A percentile compares a stretch with the other conserved stretches of the same genome.
Evolutionary conservation across 2,113 vertebrate species (phyloP).

Genomic region (Chaenogobius annularis): DNA sequence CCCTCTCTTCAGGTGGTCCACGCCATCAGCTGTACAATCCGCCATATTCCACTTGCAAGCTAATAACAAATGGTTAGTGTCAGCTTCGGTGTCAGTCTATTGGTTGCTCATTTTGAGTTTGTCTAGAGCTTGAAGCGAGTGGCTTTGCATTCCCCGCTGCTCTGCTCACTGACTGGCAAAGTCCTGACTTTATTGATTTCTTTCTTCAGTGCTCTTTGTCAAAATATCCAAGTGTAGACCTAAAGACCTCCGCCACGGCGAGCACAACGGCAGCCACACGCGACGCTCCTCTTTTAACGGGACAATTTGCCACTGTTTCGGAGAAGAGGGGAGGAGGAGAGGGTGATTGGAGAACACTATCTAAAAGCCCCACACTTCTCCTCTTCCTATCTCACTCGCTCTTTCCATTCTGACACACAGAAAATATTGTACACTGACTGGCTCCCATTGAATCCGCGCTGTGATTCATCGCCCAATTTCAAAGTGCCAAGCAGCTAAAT

Average conservation of each 20-base stretch:
- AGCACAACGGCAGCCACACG: constrained; percentile 67
- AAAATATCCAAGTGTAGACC: constrained; percentile 92
- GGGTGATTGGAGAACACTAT: constrained; percentile 86
- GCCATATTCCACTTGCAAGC: constrained; percentile 72
- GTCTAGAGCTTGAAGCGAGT: constrained; percentile 76
- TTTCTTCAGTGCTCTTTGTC: constrained; percentile 97
- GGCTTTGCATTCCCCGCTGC: constrained; percentile 66
- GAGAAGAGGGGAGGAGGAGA: constrained; percentile 52
- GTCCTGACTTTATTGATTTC: constrained; percentile 94
- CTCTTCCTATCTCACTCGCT: constrained; percentile 45
- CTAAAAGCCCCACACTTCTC: constrained; percentile 79
- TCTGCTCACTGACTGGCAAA: constrained; percentile 71
- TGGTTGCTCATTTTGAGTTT: constrained; percentile 93
- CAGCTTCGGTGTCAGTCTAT: constrained; percentile 91
- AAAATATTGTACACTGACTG: constrained; percentile 99
- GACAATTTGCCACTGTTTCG: constrained; percentile 56
- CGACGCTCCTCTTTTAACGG: constrained; percentile 31
- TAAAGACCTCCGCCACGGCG: constrained; percentile 92
- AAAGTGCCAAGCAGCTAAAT: constrained; percentile 99
- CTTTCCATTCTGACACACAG: constrained; percentile 90
- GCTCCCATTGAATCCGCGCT: constrained; percentile 99
- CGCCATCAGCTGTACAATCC: constrained; percentile 71
- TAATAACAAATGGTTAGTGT: constrained; percentile 98
- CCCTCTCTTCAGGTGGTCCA: constrained; percentile 52
- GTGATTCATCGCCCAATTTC: constrained; percentile 99